phyloP scores from a whole-genome alignment of 2,797 vertebrate species.

The Melanotaenia maccullochi region DNA sequence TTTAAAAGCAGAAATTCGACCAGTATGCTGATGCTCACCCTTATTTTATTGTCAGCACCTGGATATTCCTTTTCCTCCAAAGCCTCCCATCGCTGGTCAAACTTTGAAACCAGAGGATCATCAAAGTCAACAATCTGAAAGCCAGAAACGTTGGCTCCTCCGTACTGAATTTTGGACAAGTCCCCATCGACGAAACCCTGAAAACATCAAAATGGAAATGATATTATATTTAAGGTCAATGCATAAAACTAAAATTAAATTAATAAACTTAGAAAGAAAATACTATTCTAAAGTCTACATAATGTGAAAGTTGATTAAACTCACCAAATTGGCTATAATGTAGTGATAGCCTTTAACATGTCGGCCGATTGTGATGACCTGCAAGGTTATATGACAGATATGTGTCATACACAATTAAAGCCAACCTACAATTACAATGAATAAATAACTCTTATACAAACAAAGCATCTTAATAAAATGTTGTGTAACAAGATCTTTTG shows the following conservation, averaged over 20 bases:
- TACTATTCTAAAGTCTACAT: not conserved
- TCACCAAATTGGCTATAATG: constrained; percentile 98
- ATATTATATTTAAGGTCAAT: not conserved
- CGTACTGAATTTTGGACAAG: constrained; percentile 98
- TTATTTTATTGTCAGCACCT: constrained; percentile 91
- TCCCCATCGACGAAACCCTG: constrained; percentile 98
- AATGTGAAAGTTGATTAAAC: constrained; percentile 49
- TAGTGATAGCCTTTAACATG: constrained; percentile 99
- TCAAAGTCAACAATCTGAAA: constrained; percentile 99
- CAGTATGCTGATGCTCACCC: constrained; percentile 60
- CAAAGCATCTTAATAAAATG: not conserved
- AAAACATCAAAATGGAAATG: constrained; percentile 22
- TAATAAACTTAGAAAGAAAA: not conserved
- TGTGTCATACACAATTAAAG: not conserved
- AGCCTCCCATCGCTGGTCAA: constrained; percentile 97
- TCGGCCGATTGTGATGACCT: constrained; percentile 98
- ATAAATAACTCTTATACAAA: not conserved
- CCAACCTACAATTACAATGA: not conserved
- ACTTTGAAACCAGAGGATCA: constrained; percentile 95
- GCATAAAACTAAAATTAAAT: not conserved
- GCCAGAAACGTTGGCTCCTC: constrained; percentile 97
- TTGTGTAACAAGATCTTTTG: not conserved
- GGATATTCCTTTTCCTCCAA: constrained; percentile 98
- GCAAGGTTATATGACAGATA: constrained; percentile 24
- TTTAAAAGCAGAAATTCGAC: not conserved